These are phyloP conservation scores for Prinia subflava DNA, from an alignment of 2,113 vertebrate species.

Conservation along the genomic window DNA sequence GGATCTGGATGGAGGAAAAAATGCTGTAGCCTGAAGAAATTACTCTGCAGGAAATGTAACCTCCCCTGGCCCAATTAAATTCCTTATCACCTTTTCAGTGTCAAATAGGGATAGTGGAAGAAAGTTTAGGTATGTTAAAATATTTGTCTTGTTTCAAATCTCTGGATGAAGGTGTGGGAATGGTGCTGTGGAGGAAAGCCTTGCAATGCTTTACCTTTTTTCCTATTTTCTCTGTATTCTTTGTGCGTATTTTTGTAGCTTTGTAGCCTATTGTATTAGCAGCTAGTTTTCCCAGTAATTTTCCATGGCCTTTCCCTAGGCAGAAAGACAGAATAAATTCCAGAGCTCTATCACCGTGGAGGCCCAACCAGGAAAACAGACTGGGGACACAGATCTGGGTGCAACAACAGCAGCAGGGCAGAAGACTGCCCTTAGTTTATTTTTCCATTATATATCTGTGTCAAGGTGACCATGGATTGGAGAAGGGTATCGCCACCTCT, in stretches of 20 bases:
- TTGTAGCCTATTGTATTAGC: neutral
- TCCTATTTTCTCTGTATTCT: neutral
- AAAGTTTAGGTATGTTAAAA: neutral
- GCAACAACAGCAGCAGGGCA: no score
- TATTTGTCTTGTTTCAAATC: neutral
- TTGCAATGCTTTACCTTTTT: neutral
- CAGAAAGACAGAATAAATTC: neutral
- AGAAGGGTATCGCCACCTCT: no score
- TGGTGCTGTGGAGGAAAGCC: neutral
- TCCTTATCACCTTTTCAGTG: neutral
- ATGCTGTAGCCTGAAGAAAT: neutral
- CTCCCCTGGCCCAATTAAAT: neutral
- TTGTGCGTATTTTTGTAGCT: neutral
- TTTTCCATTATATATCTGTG: no score
- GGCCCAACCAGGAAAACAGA: no score
- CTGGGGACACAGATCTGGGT: no score
- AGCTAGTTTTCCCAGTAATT: neutral
- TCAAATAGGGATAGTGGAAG: neutral
- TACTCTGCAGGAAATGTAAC: neutral
- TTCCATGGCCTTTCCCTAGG: neutral
- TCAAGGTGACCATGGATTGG: no score
- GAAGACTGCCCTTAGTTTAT: no score
- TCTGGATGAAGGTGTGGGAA: neutral
- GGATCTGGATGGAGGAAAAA: neutral
- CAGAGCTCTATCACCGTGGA: no score